Percentiles rank a stretch among this genome's conserved stretches.
Conservation (phyloP, 1,140 invertebrate species). For the Micrasema longulum region DNA sequence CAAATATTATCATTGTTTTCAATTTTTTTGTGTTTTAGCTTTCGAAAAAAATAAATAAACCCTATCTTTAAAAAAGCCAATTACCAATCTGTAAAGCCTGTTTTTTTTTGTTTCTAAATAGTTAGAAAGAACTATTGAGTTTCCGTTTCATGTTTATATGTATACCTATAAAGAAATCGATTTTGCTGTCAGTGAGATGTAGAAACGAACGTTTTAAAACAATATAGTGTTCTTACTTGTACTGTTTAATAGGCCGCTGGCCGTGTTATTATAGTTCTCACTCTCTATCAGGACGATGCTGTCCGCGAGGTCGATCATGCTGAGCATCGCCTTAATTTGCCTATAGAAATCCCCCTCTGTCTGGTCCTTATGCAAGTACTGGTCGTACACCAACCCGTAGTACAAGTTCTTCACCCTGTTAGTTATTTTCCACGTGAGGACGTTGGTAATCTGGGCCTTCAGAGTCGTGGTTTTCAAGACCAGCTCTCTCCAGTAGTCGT, state of each 20-base stretch:
- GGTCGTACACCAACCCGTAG: not conserved
- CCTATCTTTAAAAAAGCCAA: no score
- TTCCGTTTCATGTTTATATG: no score
- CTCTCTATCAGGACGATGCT: not conserved
- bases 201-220: no score
- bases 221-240: no score
- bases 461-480: not conserved
- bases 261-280: not conserved
- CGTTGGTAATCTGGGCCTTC: slow-evolving; percentile 1
- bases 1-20: no score
- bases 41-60: no score
- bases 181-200: no score
- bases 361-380: not conserved
- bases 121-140: no score
- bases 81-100: no score
- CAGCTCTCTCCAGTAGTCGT: not conserved
- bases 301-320: slow-evolving; percentile 3
- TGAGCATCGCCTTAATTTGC: not conserved
- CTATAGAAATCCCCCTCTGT: not conserved
- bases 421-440: slow-evolving; percentile 11
- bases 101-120: no score
- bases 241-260: not conserved
- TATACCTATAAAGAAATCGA: no score
- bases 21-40: no score
- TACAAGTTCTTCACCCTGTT: slow-evolving; percentile 5